These are phyloP conservation scores for Silvanus unidentatus DNA, from an alignment of 2,888 invertebrate species.

Conservation along the genomic window DNA sequence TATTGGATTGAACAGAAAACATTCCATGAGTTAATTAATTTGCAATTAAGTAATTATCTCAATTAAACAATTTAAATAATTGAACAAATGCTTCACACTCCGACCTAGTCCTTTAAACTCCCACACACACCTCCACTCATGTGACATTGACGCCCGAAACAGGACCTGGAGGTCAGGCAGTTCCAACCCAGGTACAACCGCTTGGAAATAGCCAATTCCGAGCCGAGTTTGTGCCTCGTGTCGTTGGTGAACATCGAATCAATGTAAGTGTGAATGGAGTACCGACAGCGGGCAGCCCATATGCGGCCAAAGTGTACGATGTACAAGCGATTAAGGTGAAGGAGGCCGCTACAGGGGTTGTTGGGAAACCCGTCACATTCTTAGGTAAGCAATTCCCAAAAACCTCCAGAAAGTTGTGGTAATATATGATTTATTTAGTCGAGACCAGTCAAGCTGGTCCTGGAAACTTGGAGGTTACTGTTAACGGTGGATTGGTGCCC, in stretches of 20 bases:
- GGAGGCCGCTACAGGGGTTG: constrained; percentile 80
- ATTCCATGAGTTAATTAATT: no score
- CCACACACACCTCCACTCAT: no score
- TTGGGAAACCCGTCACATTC: constrained; percentile 87
- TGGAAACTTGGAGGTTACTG: constrained; percentile 96
- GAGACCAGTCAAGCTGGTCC: constrained; percentile 98
- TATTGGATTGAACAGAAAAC: no score
- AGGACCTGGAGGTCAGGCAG: constrained; percentile 90
- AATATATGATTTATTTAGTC: constrained; percentile 57
- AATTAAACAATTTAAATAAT: no score
- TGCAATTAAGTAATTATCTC: no score
- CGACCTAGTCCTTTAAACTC: no score
- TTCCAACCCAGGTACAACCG: constrained; percentile 83
- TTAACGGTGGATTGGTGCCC: constrained; percentile 94
- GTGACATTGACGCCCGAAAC: no score
- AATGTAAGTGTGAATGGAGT: constrained; percentile 76
- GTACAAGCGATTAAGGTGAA: constrained; percentile 91
- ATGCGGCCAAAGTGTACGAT: constrained; percentile 92
- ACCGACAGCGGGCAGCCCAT: constrained; percentile 87
- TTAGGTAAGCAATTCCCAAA: no score
- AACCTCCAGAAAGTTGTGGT: no score
- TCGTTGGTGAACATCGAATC: constrained; percentile 88
- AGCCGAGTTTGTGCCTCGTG: constrained; percentile 86
- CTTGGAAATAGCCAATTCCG: constrained; percentile 76
- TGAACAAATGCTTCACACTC: no score